phyloP scores from a whole-genome alignment of 2,797 vertebrate genomes.

The Nyctibius grandis region DNA sequence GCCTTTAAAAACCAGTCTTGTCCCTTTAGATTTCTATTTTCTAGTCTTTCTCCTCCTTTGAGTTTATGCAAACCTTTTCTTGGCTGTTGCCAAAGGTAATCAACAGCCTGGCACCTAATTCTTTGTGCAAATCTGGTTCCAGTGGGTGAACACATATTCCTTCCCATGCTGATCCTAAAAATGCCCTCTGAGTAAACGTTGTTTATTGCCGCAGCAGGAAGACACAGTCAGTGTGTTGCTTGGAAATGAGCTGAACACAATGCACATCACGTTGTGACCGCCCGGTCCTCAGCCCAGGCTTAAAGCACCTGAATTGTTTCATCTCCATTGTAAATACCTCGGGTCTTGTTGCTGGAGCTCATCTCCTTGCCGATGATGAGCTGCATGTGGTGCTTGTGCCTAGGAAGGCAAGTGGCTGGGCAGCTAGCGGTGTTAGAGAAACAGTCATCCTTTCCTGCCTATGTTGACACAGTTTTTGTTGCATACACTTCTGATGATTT shows the following conservation, averaged over 20 bases:
- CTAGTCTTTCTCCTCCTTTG: background rate
- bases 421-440: background rate
- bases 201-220: background rate
- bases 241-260: background rate
- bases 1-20: background rate
- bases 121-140: background rate
- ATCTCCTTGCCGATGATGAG: accelerated
- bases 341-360: accelerated
- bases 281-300: background rate
- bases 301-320: background rate
- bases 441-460: background rate
- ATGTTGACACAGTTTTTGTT: background rate
- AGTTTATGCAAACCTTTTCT: background rate
- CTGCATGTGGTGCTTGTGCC: background rate
- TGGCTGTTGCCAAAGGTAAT: background rate
- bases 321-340: background rate
- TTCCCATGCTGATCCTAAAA: background rate
- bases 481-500: background rate
- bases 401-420: background rate
- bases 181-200: accelerated
- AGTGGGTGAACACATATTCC: background rate
- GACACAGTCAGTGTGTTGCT: background rate
- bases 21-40: background rate
- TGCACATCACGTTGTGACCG: background rate
- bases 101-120: background rate